Evolutionary conservation across 2,113 vertebrate genomes (phyloP).

Genomic region (Leucosticte australis): DNA sequence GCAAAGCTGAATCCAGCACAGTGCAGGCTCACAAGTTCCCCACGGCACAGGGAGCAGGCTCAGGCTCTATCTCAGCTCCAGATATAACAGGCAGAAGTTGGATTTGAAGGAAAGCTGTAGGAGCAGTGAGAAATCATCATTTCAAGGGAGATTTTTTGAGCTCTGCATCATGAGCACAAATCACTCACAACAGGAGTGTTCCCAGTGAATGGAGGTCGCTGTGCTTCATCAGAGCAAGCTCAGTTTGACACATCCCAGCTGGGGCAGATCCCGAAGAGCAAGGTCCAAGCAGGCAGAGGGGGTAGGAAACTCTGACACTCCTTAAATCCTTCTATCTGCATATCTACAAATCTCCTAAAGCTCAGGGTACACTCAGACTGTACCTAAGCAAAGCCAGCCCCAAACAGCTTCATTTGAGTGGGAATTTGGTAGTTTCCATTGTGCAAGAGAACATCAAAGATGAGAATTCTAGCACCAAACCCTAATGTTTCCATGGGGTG

Average conservation of each 20-base stretch:
- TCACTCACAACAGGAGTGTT: neutral
- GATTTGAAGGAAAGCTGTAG: neutral
- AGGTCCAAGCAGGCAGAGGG: neutral
- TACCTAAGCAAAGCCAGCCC: neutral
- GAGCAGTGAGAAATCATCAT: neutral
- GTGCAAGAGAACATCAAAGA: neutral
- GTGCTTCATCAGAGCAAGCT: neutral
- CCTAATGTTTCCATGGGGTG: neutral
- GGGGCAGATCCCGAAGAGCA: neutral
- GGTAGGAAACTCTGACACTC: neutral
- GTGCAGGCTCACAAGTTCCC: neutral
- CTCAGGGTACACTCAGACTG: neutral
- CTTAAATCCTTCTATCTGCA: neutral
- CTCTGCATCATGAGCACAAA: neutral
- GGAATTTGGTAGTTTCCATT: neutral
- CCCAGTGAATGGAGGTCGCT: neutral
- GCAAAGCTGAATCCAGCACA: neutral
- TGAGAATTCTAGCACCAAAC: neutral
- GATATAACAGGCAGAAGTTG: neutral
- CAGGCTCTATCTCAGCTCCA: neutral
- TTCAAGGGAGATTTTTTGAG: neutral
- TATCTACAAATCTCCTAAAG: neutral
- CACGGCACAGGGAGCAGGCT: neutral
- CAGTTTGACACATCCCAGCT: neutral
- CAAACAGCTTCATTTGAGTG: neutral